phyloP scores from a whole-genome alignment of 2,113 vertebrate species.

The Nerophis ophidion region DNA sequence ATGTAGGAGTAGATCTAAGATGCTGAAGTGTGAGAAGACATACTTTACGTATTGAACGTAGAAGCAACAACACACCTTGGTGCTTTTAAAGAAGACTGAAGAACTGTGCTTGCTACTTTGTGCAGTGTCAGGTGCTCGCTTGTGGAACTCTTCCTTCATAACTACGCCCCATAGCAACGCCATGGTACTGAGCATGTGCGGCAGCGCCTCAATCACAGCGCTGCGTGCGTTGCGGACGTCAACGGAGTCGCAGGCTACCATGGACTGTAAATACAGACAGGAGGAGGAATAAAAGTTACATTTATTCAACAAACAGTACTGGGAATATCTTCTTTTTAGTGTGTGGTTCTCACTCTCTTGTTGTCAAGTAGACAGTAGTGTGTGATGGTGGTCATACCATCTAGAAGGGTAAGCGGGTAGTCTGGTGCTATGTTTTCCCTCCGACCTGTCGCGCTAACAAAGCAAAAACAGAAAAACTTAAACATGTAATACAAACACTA shows the following conservation, averaged over 20 bases:
- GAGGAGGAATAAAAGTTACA: background rate
- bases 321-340: background rate
- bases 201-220: slow-evolving; percentile 85
- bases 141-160: slow-evolving; percentile 78
- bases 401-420: slow-evolving; percentile 89
- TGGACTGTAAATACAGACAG: slow-evolving; percentile 55
- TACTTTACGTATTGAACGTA: too few relatives aligned
- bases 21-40: too few relatives aligned
- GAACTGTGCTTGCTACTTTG: slow-evolving; percentile 75
- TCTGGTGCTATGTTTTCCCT: slow-evolving; percentile 92
- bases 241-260: slow-evolving; percentile 68
- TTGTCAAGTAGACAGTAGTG: slow-evolving; percentile 92
- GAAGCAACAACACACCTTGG: slow-evolving; percentile 73
- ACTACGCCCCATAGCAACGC: slow-evolving; percentile 85
- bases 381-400: slow-evolving; percentile 88
- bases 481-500: background rate
- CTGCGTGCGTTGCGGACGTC: slow-evolving; percentile 86
- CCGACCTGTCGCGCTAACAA: slow-evolving; percentile 72
- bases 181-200: slow-evolving; percentile 83
- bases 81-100: slow-evolving; percentile 89
- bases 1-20: too few relatives aligned
- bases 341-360: slow-evolving; percentile 75
- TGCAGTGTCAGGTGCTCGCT: slow-evolving; percentile 70
- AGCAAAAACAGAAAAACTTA: slow-evolving; percentile 7
- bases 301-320: background rate